Evolutionary conservation across 2,888 invertebrate genomes (phyloP).

Genomic region (Epinotia brunnichana): DNA sequence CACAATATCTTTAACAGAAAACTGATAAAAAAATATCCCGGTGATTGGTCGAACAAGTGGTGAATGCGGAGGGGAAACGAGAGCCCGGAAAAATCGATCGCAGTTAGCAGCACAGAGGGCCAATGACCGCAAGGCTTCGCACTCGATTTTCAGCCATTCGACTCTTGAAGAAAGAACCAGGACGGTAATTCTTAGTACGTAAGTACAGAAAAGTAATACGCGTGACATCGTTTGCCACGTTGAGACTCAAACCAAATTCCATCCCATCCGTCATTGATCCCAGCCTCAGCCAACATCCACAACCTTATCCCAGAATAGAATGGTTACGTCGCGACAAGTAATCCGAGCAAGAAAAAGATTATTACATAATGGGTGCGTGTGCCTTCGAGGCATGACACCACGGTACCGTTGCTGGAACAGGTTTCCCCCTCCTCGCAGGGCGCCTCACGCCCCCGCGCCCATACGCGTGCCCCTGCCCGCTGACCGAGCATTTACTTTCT

Average conservation of each 20-base stretch:
- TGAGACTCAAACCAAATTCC: background rate
- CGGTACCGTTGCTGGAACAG: slow-evolving; percentile 80
- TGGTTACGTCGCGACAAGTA: slow-evolving; percentile 54
- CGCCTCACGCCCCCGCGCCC: slow-evolving; percentile 50
- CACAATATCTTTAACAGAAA: too few species aligned
- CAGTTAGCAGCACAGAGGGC: too few species aligned
- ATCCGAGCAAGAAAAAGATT: slow-evolving; percentile 74
- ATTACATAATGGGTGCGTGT: slow-evolving; percentile 81
- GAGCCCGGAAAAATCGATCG: background rate
- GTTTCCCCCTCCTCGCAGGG: slow-evolving; percentile 62
- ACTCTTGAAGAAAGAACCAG: background rate
- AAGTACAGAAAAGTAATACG: background rate
- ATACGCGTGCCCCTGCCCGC: slow-evolving; percentile 63
- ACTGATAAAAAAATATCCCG: too few species aligned
- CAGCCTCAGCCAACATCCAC: slow-evolving; percentile 30
- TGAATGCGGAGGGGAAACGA: background rate
- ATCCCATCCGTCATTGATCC: background rate
- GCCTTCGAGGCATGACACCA: slow-evolving; percentile 67
- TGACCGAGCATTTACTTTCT: slow-evolving; percentile 80
- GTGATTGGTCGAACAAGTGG: too few species aligned
- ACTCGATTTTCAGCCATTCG: background rate
- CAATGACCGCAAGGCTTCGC: background rate
- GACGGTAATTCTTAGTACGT: background rate
- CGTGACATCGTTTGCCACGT: background rate
- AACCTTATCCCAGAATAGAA: slow-evolving; percentile 40